A percentile compares a stretch with the other conserved stretches of the same genome.
These are phyloP conservation scores for Reticulitermes lucifugus DNA, from an alignment of 2,888 invertebrate species.

Conservation along the genomic window DNA sequence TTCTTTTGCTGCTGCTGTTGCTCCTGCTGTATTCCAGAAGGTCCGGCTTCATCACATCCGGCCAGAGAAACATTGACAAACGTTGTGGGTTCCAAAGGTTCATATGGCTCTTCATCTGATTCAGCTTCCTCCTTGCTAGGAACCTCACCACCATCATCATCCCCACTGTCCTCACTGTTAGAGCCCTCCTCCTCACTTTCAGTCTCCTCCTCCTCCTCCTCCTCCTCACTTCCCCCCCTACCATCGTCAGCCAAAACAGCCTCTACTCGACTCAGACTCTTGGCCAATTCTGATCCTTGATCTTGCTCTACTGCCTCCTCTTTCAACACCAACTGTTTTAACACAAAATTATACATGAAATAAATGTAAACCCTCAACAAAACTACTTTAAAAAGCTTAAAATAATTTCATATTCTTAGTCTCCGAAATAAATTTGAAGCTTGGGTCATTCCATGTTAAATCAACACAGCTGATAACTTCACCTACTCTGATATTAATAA, in stretches of 20 bases:
- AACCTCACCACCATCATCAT: constrained; percentile 44
- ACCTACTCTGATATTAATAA: too few relatives aligned
- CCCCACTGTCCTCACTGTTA: constrained; percentile 51
- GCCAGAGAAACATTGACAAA: constrained; percentile 62
- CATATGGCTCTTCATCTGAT: constrained; percentile 59
- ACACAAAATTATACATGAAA: not conserved
- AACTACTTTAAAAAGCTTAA: too few relatives aligned
- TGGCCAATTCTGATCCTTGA: constrained; percentile 46
- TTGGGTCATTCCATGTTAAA: too few relatives aligned
- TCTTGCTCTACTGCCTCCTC: constrained; percentile 50
- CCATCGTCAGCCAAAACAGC: constrained; percentile 45
- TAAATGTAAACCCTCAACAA: not conserved
- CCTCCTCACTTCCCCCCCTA: constrained; percentile 38
- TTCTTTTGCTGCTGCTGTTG: not conserved
- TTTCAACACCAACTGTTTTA: constrained; percentile 47
- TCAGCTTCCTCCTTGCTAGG: constrained; percentile 50
- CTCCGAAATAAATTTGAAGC: too few relatives aligned
- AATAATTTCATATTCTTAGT: too few relatives aligned
- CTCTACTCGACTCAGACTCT: constrained; percentile 50
- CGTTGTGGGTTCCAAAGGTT: constrained; percentile 61
- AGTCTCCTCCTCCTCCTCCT: constrained; percentile 40
- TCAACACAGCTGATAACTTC: too few relatives aligned
- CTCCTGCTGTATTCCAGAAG: constrained; percentile 60
- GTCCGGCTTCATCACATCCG: constrained; percentile 62
- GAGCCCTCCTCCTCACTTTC: constrained; percentile 46